A percentile compares a stretch with the other conserved stretches of the same genome.
These are phyloP conservation scores for Rhingia campestris DNA, from an alignment of 2,888 invertebrate species.

Conservation along the genomic window DNA sequence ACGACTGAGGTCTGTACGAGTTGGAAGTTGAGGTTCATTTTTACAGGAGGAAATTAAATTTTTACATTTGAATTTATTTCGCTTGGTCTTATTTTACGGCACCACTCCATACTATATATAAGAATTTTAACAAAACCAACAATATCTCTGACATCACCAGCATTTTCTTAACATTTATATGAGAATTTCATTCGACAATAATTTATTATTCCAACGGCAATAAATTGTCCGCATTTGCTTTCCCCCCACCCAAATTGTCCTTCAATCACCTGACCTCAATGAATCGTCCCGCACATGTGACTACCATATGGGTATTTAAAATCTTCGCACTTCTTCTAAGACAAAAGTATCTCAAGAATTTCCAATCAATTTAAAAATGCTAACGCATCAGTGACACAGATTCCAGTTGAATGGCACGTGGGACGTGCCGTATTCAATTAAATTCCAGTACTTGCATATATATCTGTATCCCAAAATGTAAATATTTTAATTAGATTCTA, in stretches of 20 bases:
- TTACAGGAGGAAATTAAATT: too few species aligned
- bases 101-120: too few species aligned
- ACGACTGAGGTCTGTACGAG: too few species aligned
- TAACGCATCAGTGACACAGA: constrained; percentile 58
- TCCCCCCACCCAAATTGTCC: not conserved
- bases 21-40: too few species aligned
- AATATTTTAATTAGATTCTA: constrained; percentile 71
- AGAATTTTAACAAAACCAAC: too few species aligned
- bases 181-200: too few species aligned
- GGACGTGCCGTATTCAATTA: constrained; percentile 61
- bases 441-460: constrained; percentile 45
- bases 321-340: constrained; percentile 41
- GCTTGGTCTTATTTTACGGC: too few species aligned
- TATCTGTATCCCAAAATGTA: constrained; percentile 43
- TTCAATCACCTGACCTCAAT: constrained; percentile 48
- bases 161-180: too few species aligned
- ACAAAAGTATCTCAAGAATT: constrained; percentile 61
- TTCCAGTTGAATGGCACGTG: constrained; percentile 59
- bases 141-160: too few species aligned
- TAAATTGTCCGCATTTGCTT: not conserved
- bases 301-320: constrained; percentile 40
- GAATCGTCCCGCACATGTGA: constrained; percentile 42
- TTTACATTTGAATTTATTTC: too few species aligned
- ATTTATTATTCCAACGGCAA: not conserved
- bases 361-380: constrained; percentile 58